Evolutionary conservation across 2,888 invertebrate species (phyloP), one percentile per base, ranked within the genome.

Genomic region (Atherix ibis): DNA sequence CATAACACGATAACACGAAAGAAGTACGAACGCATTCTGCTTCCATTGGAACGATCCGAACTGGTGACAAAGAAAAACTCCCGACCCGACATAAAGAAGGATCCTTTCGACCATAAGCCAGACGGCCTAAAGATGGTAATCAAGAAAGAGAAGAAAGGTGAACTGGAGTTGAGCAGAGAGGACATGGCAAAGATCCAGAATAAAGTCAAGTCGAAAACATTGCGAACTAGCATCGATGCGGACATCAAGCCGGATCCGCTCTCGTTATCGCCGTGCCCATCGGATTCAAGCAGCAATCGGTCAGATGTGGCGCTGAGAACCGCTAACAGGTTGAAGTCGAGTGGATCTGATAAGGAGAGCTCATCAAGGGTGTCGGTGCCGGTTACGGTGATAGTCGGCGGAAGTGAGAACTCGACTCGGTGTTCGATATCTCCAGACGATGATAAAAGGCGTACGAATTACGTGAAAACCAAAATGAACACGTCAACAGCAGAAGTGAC

Each of bases 11-110:
- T 46, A 16, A 44, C 44, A 13, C 25, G 43, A 18, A 34, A 35
- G n/a, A 43, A 43, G 33, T 46, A 46, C 32, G 43, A 44, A 32
- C 34, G 40, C 13, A 38, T 43, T 5, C 27, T 46, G n/a, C 35
- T 46, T 13, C 43, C 46, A 22, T 34, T 41, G 17, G 45, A 46
- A 32, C 27, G 38, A 22, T 42, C 41, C 15, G 41, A 41, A 16
- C 26, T 39, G 15, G 38, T 41, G 15, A 40, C 37, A 6, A 41
- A 41, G 25, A 38, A 40, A 34, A 27, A 14, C 12, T 12, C n/a
- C n/a, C 18, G 27, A 10, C 6, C 18, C 8, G 26, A 24, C 8
- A n/a, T 16, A 8, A 30, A 31, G 18, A 28, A 15, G n/a, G n/a
- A 34, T 29, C 18, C 19, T 22, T 6, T n/a, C 4, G n/a, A 15